Evolutionary conservation across 1,140 invertebrate species (phyloP).

Genomic region (Portunus trituberculatus): DNA sequence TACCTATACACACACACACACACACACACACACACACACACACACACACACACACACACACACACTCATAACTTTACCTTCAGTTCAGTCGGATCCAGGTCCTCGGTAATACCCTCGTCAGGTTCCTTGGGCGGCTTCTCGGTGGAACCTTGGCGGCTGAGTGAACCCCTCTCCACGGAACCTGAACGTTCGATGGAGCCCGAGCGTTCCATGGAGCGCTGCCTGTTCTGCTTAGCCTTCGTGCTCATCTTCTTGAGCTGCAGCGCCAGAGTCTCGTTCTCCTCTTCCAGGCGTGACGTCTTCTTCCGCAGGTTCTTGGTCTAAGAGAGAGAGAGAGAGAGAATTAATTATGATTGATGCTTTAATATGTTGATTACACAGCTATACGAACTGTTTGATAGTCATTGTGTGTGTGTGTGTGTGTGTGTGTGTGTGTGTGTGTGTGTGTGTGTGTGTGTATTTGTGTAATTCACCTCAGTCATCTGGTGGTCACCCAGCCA

Average conservation of each 20-base stretch:
- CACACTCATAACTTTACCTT: conserved; percentile 60
- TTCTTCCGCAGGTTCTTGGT: conserved; percentile 92
- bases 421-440: not conserved
- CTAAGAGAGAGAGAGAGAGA: conserved; percentile 78
- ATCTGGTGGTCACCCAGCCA: too few species aligned
- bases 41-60: too few species aligned
- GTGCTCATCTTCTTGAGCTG: conserved; percentile 96
- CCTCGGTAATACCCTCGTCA: conserved; percentile 71
- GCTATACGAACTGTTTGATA: too few species aligned
- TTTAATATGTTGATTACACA: too few species aligned
- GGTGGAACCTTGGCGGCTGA: conserved; percentile 75
- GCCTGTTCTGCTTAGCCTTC: conserved; percentile 78
- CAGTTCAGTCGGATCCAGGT: conserved; percentile 76
- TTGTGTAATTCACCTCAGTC: too few species aligned
- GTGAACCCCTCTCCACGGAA: conserved; percentile 71
- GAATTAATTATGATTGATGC: too few species aligned
- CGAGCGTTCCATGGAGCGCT: conserved; percentile 76
- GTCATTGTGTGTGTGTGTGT: too few species aligned
- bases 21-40: too few species aligned
- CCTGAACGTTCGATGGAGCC: conserved; percentile 69
- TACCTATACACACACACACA: too few species aligned
- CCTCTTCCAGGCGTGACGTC: conserved; percentile 92
- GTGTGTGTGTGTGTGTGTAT: conserved; percentile 13
- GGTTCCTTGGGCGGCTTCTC: conserved; percentile 75
- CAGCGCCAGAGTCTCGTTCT: conserved; percentile 94